Conservation (phyloP, 2,113 vertebrate species). For the Pygathrix nemaeus region DNA sequence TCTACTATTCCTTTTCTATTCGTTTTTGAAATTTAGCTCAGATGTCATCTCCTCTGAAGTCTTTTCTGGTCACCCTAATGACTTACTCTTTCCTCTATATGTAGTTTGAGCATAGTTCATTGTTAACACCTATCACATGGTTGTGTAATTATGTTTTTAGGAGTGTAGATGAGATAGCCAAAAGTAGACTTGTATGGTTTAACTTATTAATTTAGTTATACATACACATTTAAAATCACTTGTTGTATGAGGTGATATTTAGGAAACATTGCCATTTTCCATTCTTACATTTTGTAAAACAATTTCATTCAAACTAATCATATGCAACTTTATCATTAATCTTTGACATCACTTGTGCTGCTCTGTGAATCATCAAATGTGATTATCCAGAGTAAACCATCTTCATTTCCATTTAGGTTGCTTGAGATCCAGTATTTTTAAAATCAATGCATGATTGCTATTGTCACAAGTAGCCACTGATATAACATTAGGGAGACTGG, state of each 20-base stretch:
- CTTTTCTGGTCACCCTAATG: not conserved
- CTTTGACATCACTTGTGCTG: not conserved
- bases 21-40: not conserved
- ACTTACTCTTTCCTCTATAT: not conserved
- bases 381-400: not conserved
- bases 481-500: not conserved
- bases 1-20: not conserved
- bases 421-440: not conserved
- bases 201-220: not conserved
- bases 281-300: not conserved
- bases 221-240: not conserved
- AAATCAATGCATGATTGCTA: not conserved
- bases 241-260: not conserved
- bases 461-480: not conserved
- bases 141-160: not conserved
- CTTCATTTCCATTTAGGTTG: not conserved
- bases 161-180: not conserved
- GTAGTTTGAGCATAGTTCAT: not conserved
- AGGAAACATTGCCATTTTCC: not conserved
- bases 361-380: not conserved
- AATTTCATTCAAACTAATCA: not conserved
- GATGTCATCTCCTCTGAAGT: not conserved
- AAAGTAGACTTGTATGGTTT: not conserved
- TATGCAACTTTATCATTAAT: not conserved
- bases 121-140: not conserved